Conservation (phyloP, 2,888 invertebrate species). For the Idaea straminata region DNA sequence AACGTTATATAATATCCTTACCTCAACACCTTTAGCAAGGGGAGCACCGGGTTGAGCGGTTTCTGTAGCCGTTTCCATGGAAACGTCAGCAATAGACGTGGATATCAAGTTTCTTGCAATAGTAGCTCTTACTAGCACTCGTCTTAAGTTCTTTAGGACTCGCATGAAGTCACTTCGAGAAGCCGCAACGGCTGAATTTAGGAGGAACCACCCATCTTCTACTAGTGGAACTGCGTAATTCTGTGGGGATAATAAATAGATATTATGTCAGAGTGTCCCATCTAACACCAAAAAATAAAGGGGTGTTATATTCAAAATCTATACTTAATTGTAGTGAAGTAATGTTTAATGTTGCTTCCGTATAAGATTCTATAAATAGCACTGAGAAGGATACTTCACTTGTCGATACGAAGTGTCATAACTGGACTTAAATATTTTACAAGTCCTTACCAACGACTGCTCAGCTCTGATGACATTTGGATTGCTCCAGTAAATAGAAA, state of each 20-base stretch:
- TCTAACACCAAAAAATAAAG: too few species aligned
- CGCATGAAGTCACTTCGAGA: constrained; percentile 91
- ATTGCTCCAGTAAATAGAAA: constrained; percentile 88
- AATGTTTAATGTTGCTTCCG: too few species aligned
- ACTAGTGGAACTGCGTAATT: constrained; percentile 82
- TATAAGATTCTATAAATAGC: too few species aligned
- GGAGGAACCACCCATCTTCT: constrained; percentile 82
- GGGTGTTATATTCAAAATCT: too few species aligned
- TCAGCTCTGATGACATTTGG: constrained; percentile 76
- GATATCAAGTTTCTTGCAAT: constrained; percentile 79
- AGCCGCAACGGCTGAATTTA: constrained; percentile 48
- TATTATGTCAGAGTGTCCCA: background rate
- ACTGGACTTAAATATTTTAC: background rate
- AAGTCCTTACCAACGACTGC: constrained; percentile 78
- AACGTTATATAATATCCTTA: constrained; percentile 33
- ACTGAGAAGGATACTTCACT: too few species aligned
- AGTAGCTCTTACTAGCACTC: constrained; percentile 91
- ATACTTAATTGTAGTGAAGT: too few species aligned
- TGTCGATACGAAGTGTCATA: too few species aligned
- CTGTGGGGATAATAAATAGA: constrained; percentile 47
- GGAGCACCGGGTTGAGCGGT: constrained; percentile 79
- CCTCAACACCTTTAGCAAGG: constrained; percentile 89
- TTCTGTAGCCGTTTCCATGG: constrained; percentile 90
- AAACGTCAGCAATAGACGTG: constrained; percentile 89
- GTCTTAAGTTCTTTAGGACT: constrained; percentile 90